Conservation (phyloP, 1,140 invertebrate genomes). For the Teleopsis dalmanni region DNA sequence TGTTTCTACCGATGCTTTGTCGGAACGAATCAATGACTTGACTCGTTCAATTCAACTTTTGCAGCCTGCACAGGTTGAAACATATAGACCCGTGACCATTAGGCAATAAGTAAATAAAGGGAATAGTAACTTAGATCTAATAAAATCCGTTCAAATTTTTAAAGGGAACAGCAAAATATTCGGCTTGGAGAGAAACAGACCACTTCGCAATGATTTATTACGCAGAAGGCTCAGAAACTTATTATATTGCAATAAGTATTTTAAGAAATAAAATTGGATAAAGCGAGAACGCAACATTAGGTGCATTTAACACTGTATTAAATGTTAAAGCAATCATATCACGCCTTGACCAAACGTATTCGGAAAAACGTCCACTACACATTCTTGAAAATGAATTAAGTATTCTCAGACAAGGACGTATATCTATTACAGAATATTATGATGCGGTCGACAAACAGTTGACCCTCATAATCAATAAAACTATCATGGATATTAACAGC, state of each 20-base stretch:
- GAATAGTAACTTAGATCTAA: too few species aligned
- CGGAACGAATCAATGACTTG: too few species aligned
- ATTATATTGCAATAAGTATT: conserved; percentile 17
- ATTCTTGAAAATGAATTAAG: conserved; percentile 15
- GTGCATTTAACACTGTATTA: conserved; percentile 15
- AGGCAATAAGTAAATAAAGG: too few species aligned
- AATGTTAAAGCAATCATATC: conserved; percentile 19
- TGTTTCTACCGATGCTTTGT: too few species aligned
- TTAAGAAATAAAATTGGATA: conserved; percentile 21
- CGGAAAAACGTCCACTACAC: conserved; percentile 15
- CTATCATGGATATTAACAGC: conserved; percentile 11
- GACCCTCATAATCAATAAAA: conserved; percentile 14
- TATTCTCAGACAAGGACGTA: conserved; percentile 9
- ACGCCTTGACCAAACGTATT: conserved; percentile 14
- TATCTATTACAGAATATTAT: conserved; percentile 14
- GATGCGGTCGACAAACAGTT: conserved; percentile 11
- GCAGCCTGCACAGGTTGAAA: too few species aligned
- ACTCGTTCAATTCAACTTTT: too few species aligned
- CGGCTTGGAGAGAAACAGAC: too few species aligned
- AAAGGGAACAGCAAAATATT: too few species aligned
- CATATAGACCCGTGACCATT: too few species aligned
- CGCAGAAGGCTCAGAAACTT: too few species aligned
- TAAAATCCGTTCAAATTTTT: too few species aligned
- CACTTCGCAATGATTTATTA: too few species aligned
- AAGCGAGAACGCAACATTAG: conserved; percentile 12